A percentile compares a stretch with the other conserved stretches of the same genome.
Conservation (phyloP, 2,888 invertebrate genomes). For the Sinodicranocentrus sp. region DNA sequence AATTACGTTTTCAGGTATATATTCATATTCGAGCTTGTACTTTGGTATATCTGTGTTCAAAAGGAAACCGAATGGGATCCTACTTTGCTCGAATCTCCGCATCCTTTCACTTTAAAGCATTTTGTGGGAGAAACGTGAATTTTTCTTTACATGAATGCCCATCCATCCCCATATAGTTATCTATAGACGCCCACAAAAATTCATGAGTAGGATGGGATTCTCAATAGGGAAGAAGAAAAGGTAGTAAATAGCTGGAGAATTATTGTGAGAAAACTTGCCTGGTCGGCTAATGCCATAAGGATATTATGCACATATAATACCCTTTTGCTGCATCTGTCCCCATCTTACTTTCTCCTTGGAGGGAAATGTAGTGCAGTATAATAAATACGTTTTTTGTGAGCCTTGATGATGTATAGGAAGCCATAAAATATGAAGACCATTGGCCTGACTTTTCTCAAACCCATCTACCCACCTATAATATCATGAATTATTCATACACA, state of each 20-base stretch:
- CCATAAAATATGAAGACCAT: constrained; percentile 27
- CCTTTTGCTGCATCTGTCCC: not conserved
- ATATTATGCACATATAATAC: not conserved
- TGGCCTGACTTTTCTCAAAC: constrained; percentile 7
- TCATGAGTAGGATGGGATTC: constrained; percentile 9
- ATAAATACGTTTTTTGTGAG: no score
- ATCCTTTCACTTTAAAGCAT: no score
- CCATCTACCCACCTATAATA: constrained; percentile 18
- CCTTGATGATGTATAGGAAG: constrained; percentile 37
- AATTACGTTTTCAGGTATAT: no score
- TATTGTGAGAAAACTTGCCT: not conserved
- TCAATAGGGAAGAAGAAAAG: not conserved
- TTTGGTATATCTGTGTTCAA: no score
- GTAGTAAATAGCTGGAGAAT: constrained; percentile 22
- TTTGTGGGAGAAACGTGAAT: no score
- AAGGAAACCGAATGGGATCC: no score
- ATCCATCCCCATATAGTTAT: no score
- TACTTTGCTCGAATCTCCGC: no score
- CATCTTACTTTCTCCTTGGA: not conserved
- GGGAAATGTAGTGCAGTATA: not conserved
- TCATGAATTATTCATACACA: constrained; percentile 55
- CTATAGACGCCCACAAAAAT: constrained; percentile 25
- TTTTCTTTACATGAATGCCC: no score
- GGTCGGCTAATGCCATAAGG: not conserved
- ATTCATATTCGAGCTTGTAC: no score